Conservation (phyloP, 2,888 invertebrate species). For the Andrena fulva region DNA sequence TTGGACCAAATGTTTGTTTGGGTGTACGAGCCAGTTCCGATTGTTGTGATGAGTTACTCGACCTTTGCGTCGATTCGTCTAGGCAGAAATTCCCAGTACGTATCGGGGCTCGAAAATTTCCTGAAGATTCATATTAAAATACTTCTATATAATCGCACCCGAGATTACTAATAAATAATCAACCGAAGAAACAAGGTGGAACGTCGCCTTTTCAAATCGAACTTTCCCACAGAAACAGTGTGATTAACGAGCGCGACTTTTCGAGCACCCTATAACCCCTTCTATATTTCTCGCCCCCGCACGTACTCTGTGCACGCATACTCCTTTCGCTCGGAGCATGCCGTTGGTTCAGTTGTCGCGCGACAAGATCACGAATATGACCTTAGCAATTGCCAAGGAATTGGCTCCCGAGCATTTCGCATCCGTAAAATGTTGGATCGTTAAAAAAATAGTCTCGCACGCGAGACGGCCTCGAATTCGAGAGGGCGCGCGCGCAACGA, state of each 20-base stretch:
- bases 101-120: too few species aligned
- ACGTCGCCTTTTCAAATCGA: slow-evolving; percentile 1
- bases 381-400: slow-evolving; percentile 40
- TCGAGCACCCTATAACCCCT: slow-evolving; percentile 17
- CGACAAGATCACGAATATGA: slow-evolving; percentile 55
- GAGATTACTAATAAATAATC: not conserved
- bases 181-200: not conserved
- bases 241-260: slow-evolving; percentile 46
- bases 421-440: not conserved
- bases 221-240: slow-evolving; percentile 30
- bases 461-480: not conserved
- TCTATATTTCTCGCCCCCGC: slow-evolving; percentile 12
- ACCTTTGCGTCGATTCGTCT: not conserved
- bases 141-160: slow-evolving; percentile 1
- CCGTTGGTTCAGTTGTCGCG: slow-evolving; percentile 23
- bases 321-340: slow-evolving; percentile 43
- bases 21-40: not conserved
- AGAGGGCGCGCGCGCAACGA: not conserved
- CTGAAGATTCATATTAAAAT: not conserved
- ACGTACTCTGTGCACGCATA: slow-evolving; percentile 41
- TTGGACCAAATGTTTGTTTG: slow-evolving; percentile 12
- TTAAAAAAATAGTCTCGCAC: not conserved
- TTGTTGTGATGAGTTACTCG: slow-evolving; percentile 24
- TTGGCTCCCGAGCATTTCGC: not conserved
- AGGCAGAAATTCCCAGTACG: not conserved